Evolutionary conservation across 1,140 invertebrate genomes (phyloP), one percentile per base, ranked within the genome.

Genomic region (Hylaeus anthracinus): DNA sequence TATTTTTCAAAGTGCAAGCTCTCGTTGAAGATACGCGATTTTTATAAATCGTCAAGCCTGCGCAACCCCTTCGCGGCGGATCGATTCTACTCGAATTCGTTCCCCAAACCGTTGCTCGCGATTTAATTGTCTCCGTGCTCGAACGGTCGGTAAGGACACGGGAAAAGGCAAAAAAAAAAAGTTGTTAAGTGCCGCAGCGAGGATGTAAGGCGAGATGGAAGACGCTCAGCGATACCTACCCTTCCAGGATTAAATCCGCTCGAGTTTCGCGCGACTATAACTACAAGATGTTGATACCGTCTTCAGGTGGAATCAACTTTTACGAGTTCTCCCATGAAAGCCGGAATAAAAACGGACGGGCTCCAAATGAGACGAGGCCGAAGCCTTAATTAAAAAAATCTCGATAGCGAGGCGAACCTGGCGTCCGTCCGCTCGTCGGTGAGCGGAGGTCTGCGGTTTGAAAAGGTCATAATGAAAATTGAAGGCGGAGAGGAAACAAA

Each of bases 361-460:
- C 10, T 55, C 64, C 1, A 74, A 70, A 74, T 41, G 77, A 80
- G 41, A 43, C 69, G 58, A 41, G 39, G 39, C 12, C 14, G 48
- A 37, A 0, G 41, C 26, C 65, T 72, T 83, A 71, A 83, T 83
- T 83, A 74, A 80, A 80, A 78, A 80, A 70, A 69, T 83, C 80
- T 72, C 69, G 80, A 82, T 73, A 56, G 51, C n/a, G 9, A 5
- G 51, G 41, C n/a, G 48, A 14, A n/a, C 5, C n/a, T 0, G 12
- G 37, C 14, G 63, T 15, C 12, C 10, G 15, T 39, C n/a, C 26
- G 26, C 26, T 26, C 15, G 43, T 51, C 39, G 14, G 10, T 37
- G 8, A 12, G 63, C 41, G 63, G 37, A 64, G 39, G 39, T 63
- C 61, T 8, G 3, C 4, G 5, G 14, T 58, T 3, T 69, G 43